Evolutionary conservation across 2,888 invertebrate species (phyloP), one percentile per base, ranked within the genome.

Genomic region (Eucera pruinosa): DNA sequence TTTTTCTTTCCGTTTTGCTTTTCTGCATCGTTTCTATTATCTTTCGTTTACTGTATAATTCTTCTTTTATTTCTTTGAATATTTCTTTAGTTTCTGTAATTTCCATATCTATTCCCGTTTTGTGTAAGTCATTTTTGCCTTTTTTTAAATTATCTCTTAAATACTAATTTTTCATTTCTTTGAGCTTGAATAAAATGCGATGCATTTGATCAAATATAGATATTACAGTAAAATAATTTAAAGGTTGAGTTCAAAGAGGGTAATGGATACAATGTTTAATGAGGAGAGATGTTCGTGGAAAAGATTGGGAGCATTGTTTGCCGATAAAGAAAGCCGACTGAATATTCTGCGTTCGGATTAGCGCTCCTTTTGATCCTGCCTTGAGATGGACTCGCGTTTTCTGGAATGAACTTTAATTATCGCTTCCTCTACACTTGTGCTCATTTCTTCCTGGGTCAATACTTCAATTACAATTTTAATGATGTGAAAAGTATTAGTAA

Each of bases 391-490:
- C 61, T 23, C 7, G 45, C 33, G 45, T 65, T 65, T 65, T 55
- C 65, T 65, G 39, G 23, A 54, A 65, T 45, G 23, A 55, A 65
- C 15, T 65, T 65, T 65, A 65, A 65, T 65, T 45, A 55, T 30
- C 45, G 55, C 23, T 55, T 65, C 55, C 55, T 30, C 30, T 55
- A 45, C 33, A 45, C 54, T 65, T 45, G 65, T 47, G 25, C 65
- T 9, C 65, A 13, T 65, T 65, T 55, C 65, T 65, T 33, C 65
- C 55, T 25, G 55, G 55, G 65, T 65, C 55, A 54, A 23, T 54
- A 54, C 13, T 54, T 50, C 23, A 54, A 55, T 55, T 65, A 36
- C 23, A 55, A 55, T 55, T n/a, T 55, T 65, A 55, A 65, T 45
- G 33, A 45, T 45, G 43, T 65, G 65, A 55, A 45, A 65, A 65